Evolutionary conservation across 2,888 invertebrate genomes (phyloP).

Genomic region (Megaustenia siamemsis): DNA sequence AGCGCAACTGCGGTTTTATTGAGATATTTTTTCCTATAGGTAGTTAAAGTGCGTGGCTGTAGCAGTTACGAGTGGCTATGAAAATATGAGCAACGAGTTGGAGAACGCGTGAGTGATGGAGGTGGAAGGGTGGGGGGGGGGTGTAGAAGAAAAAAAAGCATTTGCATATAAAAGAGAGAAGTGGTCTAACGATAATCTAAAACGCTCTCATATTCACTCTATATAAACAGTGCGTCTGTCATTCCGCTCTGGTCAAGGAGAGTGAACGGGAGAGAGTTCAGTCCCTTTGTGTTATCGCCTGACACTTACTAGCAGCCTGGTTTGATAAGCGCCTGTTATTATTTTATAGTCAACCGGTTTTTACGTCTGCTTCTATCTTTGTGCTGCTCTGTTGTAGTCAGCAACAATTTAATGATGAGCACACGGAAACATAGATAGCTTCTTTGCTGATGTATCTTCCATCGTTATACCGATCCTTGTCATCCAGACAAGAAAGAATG

Average conservation of each 20-base stretch:
- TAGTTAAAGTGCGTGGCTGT: constrained; percentile 15
- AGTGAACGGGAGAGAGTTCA: neutral
- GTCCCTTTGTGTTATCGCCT: neutral
- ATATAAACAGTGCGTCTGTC: neutral
- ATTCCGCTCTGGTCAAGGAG: neutral
- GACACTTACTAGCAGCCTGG: neutral
- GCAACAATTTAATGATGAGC: neutral
- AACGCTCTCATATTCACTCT: neutral
- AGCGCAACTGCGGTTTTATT: neutral
- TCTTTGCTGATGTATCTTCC: neutral
- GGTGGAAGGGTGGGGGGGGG: no score
- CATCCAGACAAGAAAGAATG: no score
- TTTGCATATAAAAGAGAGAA: neutral
- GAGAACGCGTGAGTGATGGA: neutral
- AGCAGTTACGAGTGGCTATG: neutral
- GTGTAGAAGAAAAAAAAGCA: no score
- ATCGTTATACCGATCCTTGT: no score
- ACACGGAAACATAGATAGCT: neutral
- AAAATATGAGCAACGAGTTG: neutral
- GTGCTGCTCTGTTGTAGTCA: neutral
- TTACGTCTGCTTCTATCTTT: neutral
- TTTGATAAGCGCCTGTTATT: constrained; percentile 3
- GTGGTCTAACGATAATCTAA: neutral
- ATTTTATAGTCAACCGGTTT: constrained; percentile 10
- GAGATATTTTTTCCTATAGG: neutral